Conservation (phyloP, 2,797 vertebrate genomes). For the Pseudochirops corinnae region DNA sequence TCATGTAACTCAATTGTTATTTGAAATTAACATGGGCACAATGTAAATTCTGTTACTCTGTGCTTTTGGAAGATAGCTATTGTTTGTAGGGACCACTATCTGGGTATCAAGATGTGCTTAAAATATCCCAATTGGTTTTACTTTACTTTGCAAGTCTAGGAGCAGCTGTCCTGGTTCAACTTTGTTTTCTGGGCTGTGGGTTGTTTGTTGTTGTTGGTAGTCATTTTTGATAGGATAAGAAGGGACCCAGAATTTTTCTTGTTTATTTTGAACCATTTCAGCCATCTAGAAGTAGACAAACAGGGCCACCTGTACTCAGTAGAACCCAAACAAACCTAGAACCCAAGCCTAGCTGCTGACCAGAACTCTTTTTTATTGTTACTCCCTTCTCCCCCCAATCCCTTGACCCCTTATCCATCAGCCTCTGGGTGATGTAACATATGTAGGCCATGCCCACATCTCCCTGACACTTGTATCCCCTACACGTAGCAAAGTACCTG, state of each 20-base stretch:
- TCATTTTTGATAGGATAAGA: background rate
- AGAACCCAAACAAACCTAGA: background rate
- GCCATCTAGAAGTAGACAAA: background rate
- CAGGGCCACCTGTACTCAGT: background rate
- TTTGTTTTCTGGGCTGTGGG: background rate
- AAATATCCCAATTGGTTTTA: background rate
- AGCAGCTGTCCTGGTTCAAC: background rate
- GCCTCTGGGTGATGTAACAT: background rate
- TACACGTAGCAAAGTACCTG: background rate
- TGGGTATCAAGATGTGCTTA: background rate
- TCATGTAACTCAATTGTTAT: conserved; percentile 33
- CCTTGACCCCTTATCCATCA: background rate
- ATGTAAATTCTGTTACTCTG: background rate
- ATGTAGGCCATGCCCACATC: background rate
- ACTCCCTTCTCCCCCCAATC: background rate
- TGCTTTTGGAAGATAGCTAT: background rate
- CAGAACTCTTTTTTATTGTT: background rate
- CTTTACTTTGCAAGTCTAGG: background rate
- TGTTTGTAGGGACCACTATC: background rate
- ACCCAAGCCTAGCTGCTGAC: background rate
- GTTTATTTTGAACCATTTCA: background rate
- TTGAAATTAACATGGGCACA: conserved; percentile 3
- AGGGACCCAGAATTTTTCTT: too few species aligned
- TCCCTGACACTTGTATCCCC: background rate
- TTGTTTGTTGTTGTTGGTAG: too few species aligned